Base-by-base conservation (phyloP, 2,888 invertebrate species). In the Camponotus fellah region DNA sequence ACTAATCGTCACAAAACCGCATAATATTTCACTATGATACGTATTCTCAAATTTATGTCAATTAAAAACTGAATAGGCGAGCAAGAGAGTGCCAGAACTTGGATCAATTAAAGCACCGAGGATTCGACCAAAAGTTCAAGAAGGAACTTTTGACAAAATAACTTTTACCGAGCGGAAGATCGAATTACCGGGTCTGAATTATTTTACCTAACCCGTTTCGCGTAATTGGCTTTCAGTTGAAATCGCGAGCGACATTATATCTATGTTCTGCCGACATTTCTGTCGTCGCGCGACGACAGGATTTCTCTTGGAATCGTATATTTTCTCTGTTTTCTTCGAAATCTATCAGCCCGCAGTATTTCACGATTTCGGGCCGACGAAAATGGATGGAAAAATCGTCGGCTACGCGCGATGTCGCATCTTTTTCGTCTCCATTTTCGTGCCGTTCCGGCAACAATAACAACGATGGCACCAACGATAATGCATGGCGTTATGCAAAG, bases 301-400 rank as follows among this genome's bases (percentile, higher is more conserved):
- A 34, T 60, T 60, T 69, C 60, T 79, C 68, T 58, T 26, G 58
- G 43, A 53, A 58, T 34, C 68, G 46, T 79, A 79, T 69, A 69
- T 79, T 79, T 60, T 10, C 79, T 58, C 46, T 79, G 69, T 79
- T 79, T 69, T 79, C 79, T 79, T 69, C 69, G 69, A 60, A 79
- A 79, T 79, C 58, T 69, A 79, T 79, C 79, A 79, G 79, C 46
- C 58, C 79, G 69, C 69, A 69, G 79, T 79, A 69, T 79, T 79
- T 79, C 79, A 69, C 69, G 79, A 79, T 79, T 79, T 69, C 60
- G 46, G 77, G 46, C 6, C 60, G 58, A 60, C 69, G 79, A 60
- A 79, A 79, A 79, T 69, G 79, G 79, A 79, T 79, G 69, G 79
- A 69, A 79, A 79, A 79, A 79, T 79, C 46, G 79, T 60, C 46